A percentile compares a stretch with the other conserved stretches of the same genome.
phyloP scores from a whole-genome alignment of 1,140 invertebrate species.

The Drosophila hydei region DNA sequence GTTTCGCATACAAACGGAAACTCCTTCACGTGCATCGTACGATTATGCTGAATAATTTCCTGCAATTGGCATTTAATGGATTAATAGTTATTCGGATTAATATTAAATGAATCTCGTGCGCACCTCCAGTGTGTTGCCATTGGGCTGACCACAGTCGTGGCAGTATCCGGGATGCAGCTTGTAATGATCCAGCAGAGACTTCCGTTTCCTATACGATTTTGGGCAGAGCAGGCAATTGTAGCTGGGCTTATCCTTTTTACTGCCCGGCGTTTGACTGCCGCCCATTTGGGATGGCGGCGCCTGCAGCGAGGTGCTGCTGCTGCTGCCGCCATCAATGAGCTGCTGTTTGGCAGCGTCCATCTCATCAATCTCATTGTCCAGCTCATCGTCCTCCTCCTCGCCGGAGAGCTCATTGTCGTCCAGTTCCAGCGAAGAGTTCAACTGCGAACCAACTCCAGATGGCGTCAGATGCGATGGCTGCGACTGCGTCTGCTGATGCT shows the following conservation, averaged over 20 bases:
- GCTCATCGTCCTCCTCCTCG: conserved; percentile 77
- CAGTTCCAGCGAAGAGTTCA: conserved; percentile 70
- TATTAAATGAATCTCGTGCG: not conserved
- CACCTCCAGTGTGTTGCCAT: conserved; percentile 79
- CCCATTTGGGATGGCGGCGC: conserved; percentile 66
- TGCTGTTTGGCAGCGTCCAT: conserved; percentile 79
- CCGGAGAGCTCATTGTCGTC: conserved; percentile 78
- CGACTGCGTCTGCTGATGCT: conserved; percentile 12
- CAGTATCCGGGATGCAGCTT: conserved; percentile 83
- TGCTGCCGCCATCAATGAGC: conserved; percentile 79
- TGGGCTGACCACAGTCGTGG: conserved; percentile 81
- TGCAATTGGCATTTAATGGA: conserved; percentile 21
- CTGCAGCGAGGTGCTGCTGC: conserved; percentile 78
- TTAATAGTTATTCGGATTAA: not conserved
- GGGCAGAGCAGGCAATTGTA: conserved; percentile 79
- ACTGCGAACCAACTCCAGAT: conserved; percentile 30
- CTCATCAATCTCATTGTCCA: conserved; percentile 73
- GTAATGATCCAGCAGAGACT: conserved; percentile 80
- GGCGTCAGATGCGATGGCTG: conserved; percentile 16
- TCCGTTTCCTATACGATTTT: conserved; percentile 80
- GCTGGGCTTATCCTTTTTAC: conserved; percentile 78
- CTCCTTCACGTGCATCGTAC: conserved; percentile 79
- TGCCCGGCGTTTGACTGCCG: conserved; percentile 50
- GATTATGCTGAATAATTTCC: conserved; percentile 82
- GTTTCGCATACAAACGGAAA: conserved; percentile 83